Evolutionary conservation across 2,113 vertebrate species (phyloP).

Genomic region (Dasyurus viverrinus): DNA sequence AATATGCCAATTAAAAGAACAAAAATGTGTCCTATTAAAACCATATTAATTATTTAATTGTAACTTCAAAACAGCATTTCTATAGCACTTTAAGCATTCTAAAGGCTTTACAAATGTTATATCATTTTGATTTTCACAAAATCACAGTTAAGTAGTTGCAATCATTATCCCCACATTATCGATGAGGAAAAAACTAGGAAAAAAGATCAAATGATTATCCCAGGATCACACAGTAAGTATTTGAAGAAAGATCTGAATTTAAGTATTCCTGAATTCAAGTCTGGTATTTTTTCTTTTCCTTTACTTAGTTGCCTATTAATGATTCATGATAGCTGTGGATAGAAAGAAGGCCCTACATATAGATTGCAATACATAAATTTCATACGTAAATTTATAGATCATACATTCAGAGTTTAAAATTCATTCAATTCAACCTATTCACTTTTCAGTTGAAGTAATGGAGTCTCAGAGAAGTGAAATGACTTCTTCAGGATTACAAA

Average conservation of each 20-base stretch:
- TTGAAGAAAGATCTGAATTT: background rate
- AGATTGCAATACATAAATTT: background rate
- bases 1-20: background rate
- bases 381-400: background rate
- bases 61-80: background rate
- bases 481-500: background rate
- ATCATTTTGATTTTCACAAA: background rate
- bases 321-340: background rate
- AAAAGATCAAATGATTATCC: background rate
- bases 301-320: background rate
- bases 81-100: background rate
- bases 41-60: background rate
- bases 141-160: background rate
- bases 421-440: background rate
- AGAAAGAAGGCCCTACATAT: background rate
- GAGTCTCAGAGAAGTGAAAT: background rate
- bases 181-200: background rate
- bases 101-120: background rate
- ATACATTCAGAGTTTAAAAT: background rate
- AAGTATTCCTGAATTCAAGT: background rate
- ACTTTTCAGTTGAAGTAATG: background rate
- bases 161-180: background rate
- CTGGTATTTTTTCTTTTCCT: background rate
- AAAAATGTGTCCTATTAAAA: background rate
- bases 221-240: background rate